A percentile compares a stretch with the other conserved stretches of the same genome.
Conservation (phyloP, 1,140 invertebrate genomes). For the Trachymyrmex cornetzi region DNA sequence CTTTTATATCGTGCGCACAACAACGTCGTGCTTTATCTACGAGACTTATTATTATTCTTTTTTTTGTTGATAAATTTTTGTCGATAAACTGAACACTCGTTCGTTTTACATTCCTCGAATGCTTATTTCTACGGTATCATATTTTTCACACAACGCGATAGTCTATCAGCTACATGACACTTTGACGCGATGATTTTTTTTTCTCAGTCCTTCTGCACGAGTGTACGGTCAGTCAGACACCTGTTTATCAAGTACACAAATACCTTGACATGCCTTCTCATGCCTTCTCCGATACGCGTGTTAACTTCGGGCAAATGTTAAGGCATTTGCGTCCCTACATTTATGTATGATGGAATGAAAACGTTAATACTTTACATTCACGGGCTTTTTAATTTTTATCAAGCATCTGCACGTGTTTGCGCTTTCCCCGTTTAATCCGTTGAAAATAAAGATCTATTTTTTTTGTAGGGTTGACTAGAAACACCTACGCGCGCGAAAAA, state of each 20-base stretch:
- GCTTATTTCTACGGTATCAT: background rate
- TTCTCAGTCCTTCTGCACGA: background rate
- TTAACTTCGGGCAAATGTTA: too few relatives aligned
- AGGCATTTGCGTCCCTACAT: too few relatives aligned
- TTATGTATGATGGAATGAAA: background rate
- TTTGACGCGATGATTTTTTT: background rate
- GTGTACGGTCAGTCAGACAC: background rate
- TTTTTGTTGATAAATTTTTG: slow-evolving; percentile 44
- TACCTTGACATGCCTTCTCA: too few relatives aligned
- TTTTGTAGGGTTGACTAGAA: background rate
- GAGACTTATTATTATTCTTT: background rate
- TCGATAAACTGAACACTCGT: background rate
- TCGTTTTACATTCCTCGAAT: background rate
- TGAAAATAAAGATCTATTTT: background rate
- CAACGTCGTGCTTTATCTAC: slow-evolving; percentile 40
- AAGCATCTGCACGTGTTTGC: background rate
- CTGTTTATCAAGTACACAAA: background rate
- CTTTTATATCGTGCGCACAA: slow-evolving; percentile 17
- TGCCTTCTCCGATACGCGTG: too few relatives aligned
- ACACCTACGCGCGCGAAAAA: background rate
- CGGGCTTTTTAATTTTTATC: slow-evolving; percentile 22
- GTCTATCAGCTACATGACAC: background rate
- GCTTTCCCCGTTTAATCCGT: background rate
- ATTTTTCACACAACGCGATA: slow-evolving; percentile 21
- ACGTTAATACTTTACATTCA: background rate